Base-by-base conservation (phyloP, 2,797 vertebrate species). In the Buceros bicornis region DNA sequence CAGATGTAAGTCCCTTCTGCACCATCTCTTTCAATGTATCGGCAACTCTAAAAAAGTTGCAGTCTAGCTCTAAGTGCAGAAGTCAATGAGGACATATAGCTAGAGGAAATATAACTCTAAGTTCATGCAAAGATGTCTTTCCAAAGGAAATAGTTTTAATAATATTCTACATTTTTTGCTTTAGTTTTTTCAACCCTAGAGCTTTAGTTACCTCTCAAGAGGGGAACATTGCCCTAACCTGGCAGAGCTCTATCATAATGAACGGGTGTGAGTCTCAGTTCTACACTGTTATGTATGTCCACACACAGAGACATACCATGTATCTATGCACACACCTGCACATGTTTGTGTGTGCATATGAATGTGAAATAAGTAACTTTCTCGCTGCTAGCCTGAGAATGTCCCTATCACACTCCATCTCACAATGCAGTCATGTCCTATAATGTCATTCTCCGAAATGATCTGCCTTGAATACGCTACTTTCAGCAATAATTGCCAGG, bases 401-500 rank as follows among this genome's bases (percentile, higher is more conserved):
- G 43, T 90, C 78, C 37, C 11, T 67, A 25, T n/a, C 22, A n/a
- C 18, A 50, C 37, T 93, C n/a, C n/a, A n/a, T 72, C 83, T 92
- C 71, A 80, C 73, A 82, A 43, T 56, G 31, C n/a, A 82, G 40
- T 66, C 69, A 51, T 90, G 67, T 77, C 61, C 70, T 62, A 24
- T 61, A 65, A 65, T 62, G 64, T 54, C 60, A 67, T 93, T 82
- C 80, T 77, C 82, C 77, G 56, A 95, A 95, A 86, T 84, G 86
- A 83, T 93, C 87, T 79, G 67, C 80, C 66, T 89, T 80, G 85
- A 73, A 93, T 87, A 48, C 61, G 43, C 62, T 65, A 54, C 71
- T 93, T 91, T 37, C 57, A 91, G 69, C 80, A 86, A 79, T 89
- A 84, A 96, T 91, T 79, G 77, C 81, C 82, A 94, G 66, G 70